Base-by-base conservation (phyloP, 2,888 invertebrate species). In the Chesias legatella region DNA sequence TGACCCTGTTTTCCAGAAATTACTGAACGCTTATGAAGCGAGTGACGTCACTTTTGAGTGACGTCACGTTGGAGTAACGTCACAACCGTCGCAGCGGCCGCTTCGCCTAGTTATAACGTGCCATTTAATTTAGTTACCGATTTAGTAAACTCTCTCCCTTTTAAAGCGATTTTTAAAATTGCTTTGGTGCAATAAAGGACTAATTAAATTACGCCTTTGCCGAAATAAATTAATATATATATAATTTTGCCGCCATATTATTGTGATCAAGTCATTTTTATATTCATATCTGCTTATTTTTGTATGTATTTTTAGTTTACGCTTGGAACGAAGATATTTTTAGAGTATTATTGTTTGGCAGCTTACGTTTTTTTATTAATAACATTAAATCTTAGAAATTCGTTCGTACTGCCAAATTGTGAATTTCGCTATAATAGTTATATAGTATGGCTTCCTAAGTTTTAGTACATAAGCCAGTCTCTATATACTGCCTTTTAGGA, bases 201-300 rank as follows among this genome's bases (percentile, higher is more conserved):
- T 49, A 53, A 51, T 51, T 38, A 28, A 10, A 53, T 53, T 53
- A 53, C 23, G 30, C 51, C 45, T 43, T 38, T 35, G 42, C 43
- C 34, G 34, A 42, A 42, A 34, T 33, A 31, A 31, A 7, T 24
- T 30, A 27, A 29, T 34, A 21, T 41, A 28, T 44, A 33, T 42
- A 42, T 36, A 23, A 22, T 33, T 34, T 39, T 36, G 42, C 45
- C 43, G 49, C 52, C 50, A 52, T 46, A 35, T 26, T 36, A 62
- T 68, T 80, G 80, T 81, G 81, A 80, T 76, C 59, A 34, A 53
- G 63, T 72, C 79, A 79, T 82, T 81, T 82, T 81, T 81, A 63
- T 78, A 81, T 70, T 59, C 56, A 72, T 65, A 67, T 69, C 68
- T 61, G 72, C 79, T 45, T 43, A 43, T 48, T 43, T 33, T 53